Percentiles rank a stretch among this genome's conserved stretches.
These are phyloP conservation scores for Elgaria multicarinata DNA, from an alignment of 2,113 vertebrate species.

Conservation along the genomic window DNA sequence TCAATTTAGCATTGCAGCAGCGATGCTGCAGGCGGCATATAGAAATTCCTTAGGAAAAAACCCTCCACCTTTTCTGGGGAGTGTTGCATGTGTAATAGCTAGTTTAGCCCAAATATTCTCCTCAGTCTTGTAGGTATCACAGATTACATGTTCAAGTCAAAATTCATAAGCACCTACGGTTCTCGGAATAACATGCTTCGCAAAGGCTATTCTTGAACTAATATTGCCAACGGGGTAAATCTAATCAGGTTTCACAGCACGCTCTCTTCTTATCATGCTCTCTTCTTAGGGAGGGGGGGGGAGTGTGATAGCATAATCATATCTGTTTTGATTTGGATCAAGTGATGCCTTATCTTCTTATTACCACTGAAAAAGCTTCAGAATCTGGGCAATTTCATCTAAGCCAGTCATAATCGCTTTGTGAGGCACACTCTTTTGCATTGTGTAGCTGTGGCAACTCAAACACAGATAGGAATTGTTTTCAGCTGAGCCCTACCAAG, in stretches of 20 bases:
- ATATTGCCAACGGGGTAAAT: background rate
- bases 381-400: background rate
- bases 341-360: conserved; percentile 3
- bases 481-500: background rate
- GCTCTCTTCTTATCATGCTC: background rate
- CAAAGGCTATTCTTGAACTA: background rate
- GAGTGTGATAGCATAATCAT: background rate
- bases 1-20: no score
- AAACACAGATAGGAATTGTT: fast-evolving
- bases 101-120: background rate
- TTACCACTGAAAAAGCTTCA: conserved; percentile 2
- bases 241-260: background rate
- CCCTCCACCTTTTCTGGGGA: background rate
- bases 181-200: background rate
- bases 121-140: background rate
- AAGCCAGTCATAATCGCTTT: conserved; percentile 3
- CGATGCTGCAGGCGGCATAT: no score
- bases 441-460: background rate
- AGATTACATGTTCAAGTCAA: background rate
- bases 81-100: background rate
- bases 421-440: background rate
- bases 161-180: background rate
- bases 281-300: background rate
- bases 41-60: no score
- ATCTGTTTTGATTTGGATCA: conserved; percentile 16